Evolutionary conservation across 2,113 vertebrate genomes (phyloP).

Genomic region (Lucifuga dentata): DNA sequence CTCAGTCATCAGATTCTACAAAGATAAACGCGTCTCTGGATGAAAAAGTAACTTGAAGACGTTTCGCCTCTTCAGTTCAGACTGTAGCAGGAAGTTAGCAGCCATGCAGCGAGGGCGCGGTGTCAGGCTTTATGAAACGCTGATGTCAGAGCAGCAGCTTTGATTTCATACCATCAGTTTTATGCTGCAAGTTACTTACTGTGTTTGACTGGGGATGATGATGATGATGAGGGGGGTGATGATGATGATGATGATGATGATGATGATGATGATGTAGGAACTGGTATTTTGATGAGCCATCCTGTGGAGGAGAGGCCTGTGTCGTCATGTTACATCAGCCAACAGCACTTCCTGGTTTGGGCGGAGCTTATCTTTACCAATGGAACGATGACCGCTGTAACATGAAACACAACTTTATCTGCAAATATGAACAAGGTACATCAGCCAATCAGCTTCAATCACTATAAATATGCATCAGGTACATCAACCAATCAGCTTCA

Average conservation of each 20-base stretch:
- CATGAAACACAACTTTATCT: conserved; percentile 99
- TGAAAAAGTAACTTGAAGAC: too few relatives aligned
- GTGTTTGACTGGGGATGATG: too few relatives aligned
- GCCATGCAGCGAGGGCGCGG: too few relatives aligned
- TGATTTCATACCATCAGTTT: too few relatives aligned
- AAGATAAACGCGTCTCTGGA: too few relatives aligned
- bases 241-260: neutral
- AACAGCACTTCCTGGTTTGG: conserved; percentile 90
- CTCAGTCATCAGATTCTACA: too few relatives aligned
- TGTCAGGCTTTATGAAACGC: too few relatives aligned
- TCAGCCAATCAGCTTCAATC: conserved; percentile 20
- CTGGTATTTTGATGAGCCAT: conserved; percentile 97
- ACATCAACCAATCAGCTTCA: conserved; percentile 5
- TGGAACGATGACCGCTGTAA: conserved; percentile 99
- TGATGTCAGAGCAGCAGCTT: too few relatives aligned
- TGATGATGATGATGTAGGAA: conserved; percentile 82
- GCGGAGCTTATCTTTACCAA: conserved; percentile 94
- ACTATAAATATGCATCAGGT: neutral
- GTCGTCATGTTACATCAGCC: conserved; percentile 99
- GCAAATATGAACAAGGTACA: conserved; percentile 93
- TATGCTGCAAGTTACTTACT: too few relatives aligned
- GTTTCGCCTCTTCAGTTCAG: too few relatives aligned
- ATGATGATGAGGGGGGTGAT: too few relatives aligned
- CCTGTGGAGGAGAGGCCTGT: conserved; percentile 96
- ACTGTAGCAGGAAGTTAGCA: too few relatives aligned